Evolutionary conservation across 2,113 vertebrate genomes (phyloP).

Genomic region (Chamaea fasciata): DNA sequence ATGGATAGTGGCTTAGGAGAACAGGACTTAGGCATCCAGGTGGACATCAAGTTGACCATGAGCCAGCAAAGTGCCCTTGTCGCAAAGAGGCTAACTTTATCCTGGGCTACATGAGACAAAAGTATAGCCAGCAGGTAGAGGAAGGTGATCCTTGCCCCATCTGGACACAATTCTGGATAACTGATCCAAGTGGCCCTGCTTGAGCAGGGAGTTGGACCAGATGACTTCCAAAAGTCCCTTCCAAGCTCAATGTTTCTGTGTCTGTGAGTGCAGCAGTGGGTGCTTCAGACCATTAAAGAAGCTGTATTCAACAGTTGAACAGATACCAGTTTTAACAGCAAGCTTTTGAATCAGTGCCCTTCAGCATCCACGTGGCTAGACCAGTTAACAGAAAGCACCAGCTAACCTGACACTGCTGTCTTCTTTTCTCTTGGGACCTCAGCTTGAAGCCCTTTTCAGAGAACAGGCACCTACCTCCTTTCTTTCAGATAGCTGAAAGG

Average conservation of each 20-base stretch:
- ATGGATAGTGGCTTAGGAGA: neutral
- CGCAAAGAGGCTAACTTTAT: neutral
- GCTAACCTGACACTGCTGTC: neutral
- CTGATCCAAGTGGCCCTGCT: neutral
- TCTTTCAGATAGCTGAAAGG: neutral
- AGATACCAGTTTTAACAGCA: neutral
- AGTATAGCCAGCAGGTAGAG: neutral
- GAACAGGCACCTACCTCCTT: neutral
- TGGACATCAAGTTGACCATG: neutral
- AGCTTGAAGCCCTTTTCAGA: neutral
- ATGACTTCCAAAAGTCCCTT: neutral
- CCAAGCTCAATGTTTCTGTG: neutral
- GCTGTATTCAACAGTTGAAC: neutral
- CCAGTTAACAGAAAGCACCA: neutral
- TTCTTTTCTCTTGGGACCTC: neutral
- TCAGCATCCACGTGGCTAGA: neutral
- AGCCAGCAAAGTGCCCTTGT: neutral
- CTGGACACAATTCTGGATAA: neutral
- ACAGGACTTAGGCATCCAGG: neutral
- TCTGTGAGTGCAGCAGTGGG: neutral
- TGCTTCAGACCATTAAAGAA: neutral
- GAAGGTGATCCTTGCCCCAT: neutral
- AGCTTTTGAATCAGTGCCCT: neutral
- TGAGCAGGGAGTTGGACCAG: neutral
- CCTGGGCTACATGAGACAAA: neutral